Conservation (phyloP, 2,113 vertebrate genomes). For the Cyrtonyx montezumae region DNA sequence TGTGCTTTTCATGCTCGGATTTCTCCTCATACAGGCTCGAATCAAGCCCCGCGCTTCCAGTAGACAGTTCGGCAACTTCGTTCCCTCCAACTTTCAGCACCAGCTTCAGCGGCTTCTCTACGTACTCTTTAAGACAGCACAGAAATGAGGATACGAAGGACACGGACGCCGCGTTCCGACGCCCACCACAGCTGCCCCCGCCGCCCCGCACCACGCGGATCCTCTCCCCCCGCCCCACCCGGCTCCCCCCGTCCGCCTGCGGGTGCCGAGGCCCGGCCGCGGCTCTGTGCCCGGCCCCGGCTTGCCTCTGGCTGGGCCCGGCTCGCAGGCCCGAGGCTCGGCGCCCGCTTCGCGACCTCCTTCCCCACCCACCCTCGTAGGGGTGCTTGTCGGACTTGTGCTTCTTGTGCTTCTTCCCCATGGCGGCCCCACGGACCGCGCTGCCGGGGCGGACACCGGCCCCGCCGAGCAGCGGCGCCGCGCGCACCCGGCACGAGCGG, state of each 20-base stretch:
- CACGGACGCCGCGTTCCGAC: not conserved
- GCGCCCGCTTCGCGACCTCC: not conserved
- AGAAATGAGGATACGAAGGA: not conserved
- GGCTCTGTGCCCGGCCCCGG: no score
- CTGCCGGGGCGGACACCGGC: not conserved
- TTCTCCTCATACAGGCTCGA: conserved; percentile 81
- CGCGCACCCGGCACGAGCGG: no score
- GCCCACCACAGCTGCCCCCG: not conserved
- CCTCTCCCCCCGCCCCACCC: not conserved
- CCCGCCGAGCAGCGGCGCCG: no score
- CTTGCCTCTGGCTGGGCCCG: no score
- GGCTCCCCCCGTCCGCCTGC: no score
- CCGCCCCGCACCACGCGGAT: no score
- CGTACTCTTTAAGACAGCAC: conserved; percentile 73
- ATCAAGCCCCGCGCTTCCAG: conserved; percentile 87
- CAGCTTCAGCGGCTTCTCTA: conserved; percentile 91
- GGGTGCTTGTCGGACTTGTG: conserved; percentile 92
- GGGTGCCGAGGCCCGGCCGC: no score
- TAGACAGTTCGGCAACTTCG: conserved; percentile 90
- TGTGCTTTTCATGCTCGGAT: conserved; percentile 87
- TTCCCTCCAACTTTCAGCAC: conserved; percentile 96
- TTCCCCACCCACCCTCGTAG: conserved; percentile 82
- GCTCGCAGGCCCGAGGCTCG: no score
- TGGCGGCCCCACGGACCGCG: conserved; percentile 66
- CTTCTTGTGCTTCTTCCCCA: conserved; percentile 97